Conservation (phyloP, 2,888 invertebrate genomes). For the Chironomus tentans region DNA sequence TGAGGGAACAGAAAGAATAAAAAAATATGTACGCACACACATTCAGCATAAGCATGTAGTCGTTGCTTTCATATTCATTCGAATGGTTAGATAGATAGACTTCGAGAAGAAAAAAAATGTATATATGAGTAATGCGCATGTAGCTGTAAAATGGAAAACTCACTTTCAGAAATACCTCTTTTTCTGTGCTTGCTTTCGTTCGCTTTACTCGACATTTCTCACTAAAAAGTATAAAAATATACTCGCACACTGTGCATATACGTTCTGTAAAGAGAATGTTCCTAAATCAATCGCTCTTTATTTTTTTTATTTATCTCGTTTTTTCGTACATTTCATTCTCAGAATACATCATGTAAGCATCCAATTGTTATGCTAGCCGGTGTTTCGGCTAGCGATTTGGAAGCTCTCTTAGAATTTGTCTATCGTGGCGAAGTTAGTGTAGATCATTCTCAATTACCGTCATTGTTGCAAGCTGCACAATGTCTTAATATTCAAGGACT, state of each 20-base stretch:
- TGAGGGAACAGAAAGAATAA: background rate
- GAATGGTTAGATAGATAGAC: no score
- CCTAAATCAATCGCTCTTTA: background rate
- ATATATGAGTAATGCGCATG: background rate
- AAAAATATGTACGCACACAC: background rate
- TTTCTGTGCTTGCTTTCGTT: background rate
- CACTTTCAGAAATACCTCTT: background rate
- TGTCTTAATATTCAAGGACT: conserved; percentile 53
- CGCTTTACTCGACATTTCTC: background rate
- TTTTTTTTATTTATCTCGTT: no score
- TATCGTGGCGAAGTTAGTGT: conserved; percentile 55
- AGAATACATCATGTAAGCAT: conserved; percentile 56
- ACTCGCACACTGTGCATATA: background rate
- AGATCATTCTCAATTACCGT: conserved; percentile 52
- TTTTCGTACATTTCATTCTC: conserved; percentile 28
- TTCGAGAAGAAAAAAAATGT: background rate
- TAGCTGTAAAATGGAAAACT: background rate
- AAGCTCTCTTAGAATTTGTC: conserved; percentile 53
- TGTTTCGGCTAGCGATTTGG: conserved; percentile 51
- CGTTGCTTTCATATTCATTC: background rate
- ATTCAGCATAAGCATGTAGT: background rate
- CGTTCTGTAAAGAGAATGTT: background rate
- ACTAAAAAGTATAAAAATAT: background rate
- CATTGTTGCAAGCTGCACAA: conserved; percentile 52
- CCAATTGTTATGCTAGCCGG: conserved; percentile 57